A percentile compares a stretch with the other conserved stretches of the same genome.
These are phyloP conservation scores for Spermophilus dauricus DNA, from an alignment of 2,113 vertebrate species.

Conservation along the genomic window DNA sequence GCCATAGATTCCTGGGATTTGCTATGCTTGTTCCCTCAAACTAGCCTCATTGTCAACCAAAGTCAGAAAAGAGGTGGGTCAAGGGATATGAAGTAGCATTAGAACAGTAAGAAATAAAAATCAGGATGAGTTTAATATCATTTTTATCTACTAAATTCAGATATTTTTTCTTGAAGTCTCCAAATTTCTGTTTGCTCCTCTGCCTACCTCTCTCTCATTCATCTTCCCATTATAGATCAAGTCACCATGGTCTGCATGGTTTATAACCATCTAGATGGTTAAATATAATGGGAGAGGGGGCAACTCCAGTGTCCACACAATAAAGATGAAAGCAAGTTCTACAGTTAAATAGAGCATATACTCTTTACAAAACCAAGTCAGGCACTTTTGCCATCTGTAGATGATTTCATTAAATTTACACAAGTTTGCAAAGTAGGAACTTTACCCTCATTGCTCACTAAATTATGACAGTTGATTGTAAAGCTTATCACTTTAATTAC, in stretches of 20 bases:
- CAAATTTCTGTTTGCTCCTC: neutral
- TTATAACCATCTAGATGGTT: too few species aligned
- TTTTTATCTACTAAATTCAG: neutral
- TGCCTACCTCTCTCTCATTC: neutral
- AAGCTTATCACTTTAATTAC: neutral
- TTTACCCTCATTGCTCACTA: neutral
- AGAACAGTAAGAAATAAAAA: slow-evolving; percentile 5
- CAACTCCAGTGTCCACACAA: neutral
- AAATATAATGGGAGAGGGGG: neutral
- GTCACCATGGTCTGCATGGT: neutral
- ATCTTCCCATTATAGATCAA: neutral
- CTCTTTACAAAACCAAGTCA: neutral
- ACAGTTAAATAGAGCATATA: neutral
- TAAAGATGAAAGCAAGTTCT: neutral
- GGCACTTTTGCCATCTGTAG: neutral
- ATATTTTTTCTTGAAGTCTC: neutral
- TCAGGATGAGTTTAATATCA: slow-evolving; percentile 2
- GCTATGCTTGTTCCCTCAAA: neutral
- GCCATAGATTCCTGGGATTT: neutral
- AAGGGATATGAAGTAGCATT: neutral
- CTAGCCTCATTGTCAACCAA: neutral
- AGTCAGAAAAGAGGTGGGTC: neutral
- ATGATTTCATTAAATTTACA: neutral
- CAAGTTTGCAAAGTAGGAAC: neutral
- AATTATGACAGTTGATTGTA: neutral